Base-by-base conservation (phyloP, 2,113 vertebrate genomes). In the Holacanthus passer region DNA sequence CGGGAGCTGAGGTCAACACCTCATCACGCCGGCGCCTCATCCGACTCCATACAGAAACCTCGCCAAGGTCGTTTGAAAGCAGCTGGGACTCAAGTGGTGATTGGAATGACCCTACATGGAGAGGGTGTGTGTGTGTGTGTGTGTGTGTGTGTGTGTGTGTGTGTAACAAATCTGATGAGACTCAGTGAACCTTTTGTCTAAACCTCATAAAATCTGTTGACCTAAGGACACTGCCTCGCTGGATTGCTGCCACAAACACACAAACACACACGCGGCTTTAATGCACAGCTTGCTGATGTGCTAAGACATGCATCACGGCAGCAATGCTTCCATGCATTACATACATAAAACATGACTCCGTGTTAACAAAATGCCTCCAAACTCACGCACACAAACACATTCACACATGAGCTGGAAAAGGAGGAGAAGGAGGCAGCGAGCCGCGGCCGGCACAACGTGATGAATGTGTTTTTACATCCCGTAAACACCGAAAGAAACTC, bases 261-360 rank as follows among this genome's bases (percentile, higher is more conserved):
- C 32, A 69, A 53, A 72, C 27, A 73, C 41, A 35, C 47, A 50
- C 69, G 65, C 41, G 55, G 22, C 9, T 64, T 68, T 50, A 88
- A 66, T 59, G 66, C 77, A 77, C 1, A 53, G 50, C 72, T 78
- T 60, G 58, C 64, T 76, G 32, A 77, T 58, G 71, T 70, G 55
- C 63, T n/a, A 43, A 56, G 58, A 81, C 48, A 35, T 80, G 64
- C 39, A 73, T 72, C 59, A 31, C 37, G 50, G 65, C 69, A 56
- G 17, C 68, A 45, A 63, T 41, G 68, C 67, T 74, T 75, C 68
- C 41, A 70, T 71, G 29, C 19, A 9, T 68, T 58, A 62, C 58
- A 83, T 84, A 77, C 83, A 89, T 89, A 84, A 92, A 87, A 85
- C 87, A 88, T 85, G 70, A 62, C 22, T 72, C 13, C 2, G 3